phyloP scores from a whole-genome alignment of 2,888 invertebrate genomes.

The Phaedon cochleariae region DNA sequence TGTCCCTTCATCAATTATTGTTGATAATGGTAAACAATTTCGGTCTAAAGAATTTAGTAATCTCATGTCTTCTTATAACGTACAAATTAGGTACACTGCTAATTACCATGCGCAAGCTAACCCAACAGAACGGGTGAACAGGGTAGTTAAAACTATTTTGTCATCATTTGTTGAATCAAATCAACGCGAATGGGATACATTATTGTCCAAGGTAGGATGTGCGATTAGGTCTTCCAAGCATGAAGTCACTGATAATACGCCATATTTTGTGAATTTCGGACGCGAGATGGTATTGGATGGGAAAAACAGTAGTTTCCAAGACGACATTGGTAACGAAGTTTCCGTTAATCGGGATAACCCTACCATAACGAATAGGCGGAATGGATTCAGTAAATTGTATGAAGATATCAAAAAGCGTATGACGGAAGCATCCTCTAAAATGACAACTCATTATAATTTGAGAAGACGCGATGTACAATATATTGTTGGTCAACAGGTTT shows the following conservation, averaged over 20 bases:
- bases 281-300: conserved; percentile 29
- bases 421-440: conserved; percentile 16
- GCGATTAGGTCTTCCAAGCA: conserved; percentile 37
- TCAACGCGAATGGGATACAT: conserved; percentile 42
- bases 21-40: conserved; percentile 49
- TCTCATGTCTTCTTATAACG: conserved; percentile 27
- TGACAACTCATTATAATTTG: conserved; percentile 17
- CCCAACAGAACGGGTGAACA: conserved; percentile 47
- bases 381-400: conserved; percentile 9
- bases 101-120: conserved; percentile 50
- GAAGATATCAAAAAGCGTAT: not conserved
- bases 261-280: conserved; percentile 38
- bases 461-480: conserved; percentile 8
- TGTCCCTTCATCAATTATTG: conserved; percentile 39
- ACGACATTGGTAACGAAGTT: not conserved
- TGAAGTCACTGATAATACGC: conserved; percentile 33
- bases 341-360: not conserved
- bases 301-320: conserved; percentile 1
- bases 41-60: conserved; percentile 23
- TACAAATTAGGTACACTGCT: conserved; percentile 38
- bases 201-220: conserved; percentile 34
- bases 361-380: not conserved
- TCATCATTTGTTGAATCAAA: conserved; percentile 41
- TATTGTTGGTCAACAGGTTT: conserved; percentile 9
- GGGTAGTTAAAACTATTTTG: too few species aligned